phyloP scores from a whole-genome alignment of 2,113 vertebrate genomes.

The Theristicus caerulescens region DNA sequence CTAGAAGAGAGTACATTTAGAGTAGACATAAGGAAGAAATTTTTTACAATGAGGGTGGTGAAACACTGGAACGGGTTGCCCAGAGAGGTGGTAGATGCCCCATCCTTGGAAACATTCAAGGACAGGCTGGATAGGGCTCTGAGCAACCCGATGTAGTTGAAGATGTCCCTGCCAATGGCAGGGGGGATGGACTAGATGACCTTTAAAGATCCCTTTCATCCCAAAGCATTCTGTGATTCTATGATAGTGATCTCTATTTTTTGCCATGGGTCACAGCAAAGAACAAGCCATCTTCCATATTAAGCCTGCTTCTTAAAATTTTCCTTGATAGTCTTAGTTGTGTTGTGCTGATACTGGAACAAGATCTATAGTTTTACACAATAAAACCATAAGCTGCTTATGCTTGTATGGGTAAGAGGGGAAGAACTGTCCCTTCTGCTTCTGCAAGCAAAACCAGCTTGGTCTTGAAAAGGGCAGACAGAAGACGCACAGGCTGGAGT shows the following conservation, averaged over 20 bases:
- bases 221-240: no score
- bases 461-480: background rate
- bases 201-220: no score
- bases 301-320: background rate
- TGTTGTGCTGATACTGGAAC: background rate
- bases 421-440: background rate
- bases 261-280: background rate
- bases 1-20: no score
- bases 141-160: no score
- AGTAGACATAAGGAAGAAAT: no score
- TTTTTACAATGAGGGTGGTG: no score
- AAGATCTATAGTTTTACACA: background rate
- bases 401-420: background rate
- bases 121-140: no score
- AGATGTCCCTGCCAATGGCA: no score
- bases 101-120: no score
- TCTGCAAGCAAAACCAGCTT: background rate
- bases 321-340: background rate
- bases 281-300: background rate
- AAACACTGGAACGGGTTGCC: no score
- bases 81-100: no score
- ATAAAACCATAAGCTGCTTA: background rate
- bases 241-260: background rate
- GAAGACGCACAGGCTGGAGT: background rate
- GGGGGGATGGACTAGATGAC: no score